Conservation (phyloP, 2,888 invertebrate species). For the Azorinus chamasolen region DNA sequence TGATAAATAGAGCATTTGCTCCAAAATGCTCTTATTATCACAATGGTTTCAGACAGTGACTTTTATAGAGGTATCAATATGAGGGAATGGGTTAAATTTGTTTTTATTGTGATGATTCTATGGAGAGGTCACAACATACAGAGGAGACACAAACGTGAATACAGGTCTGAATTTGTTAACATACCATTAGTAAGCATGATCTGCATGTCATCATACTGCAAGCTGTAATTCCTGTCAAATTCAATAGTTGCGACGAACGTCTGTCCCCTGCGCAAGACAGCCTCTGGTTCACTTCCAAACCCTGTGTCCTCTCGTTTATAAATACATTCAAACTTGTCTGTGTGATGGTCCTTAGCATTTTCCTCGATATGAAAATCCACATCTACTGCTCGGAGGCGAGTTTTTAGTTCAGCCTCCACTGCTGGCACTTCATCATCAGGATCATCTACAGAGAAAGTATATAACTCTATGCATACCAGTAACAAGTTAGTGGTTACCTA, state of each 20-base stretch:
- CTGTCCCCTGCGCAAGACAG: constrained; percentile 87
- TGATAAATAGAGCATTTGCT: too few relatives aligned
- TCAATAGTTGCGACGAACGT: constrained; percentile 61
- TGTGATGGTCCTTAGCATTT: constrained; percentile 32
- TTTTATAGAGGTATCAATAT: too few relatives aligned
- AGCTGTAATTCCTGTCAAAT: constrained; percentile 54
- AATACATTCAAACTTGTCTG: constrained; percentile 42
- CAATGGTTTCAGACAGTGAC: too few relatives aligned
- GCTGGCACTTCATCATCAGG: neutral
- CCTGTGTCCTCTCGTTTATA: constrained; percentile 19
- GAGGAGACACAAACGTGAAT: too few relatives aligned
- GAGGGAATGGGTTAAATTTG: too few relatives aligned
- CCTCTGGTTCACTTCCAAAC: constrained; percentile 29
- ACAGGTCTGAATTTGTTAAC: too few relatives aligned
- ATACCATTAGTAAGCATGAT: too few relatives aligned
- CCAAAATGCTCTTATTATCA: too few relatives aligned
- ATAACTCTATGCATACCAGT: too few relatives aligned
- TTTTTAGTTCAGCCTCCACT: constrained; percentile 11
- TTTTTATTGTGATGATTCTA: too few relatives aligned
- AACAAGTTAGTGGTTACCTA: too few relatives aligned
- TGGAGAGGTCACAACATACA: too few relatives aligned
- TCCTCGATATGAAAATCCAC: constrained; percentile 33
- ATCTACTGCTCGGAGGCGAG: constrained; percentile 17
- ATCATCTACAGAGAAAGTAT: neutral
- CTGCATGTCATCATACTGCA: constrained; percentile 41